Evolutionary conservation across 1,140 invertebrate genomes (phyloP).

Genomic region (Tigriopus japonicus): DNA sequence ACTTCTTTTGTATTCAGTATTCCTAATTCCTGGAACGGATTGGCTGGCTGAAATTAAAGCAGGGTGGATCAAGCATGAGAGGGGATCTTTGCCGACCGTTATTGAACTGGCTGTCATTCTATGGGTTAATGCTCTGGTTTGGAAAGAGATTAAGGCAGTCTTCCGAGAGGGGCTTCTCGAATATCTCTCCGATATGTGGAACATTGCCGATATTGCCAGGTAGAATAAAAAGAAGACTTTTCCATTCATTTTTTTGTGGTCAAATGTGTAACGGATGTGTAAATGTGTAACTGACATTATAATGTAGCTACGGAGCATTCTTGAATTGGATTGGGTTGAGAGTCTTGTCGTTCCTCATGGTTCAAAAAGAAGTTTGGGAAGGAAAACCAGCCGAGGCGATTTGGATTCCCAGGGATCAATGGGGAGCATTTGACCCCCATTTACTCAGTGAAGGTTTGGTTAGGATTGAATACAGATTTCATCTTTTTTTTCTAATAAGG

Average conservation of each 20-base stretch:
- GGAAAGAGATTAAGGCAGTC: constrained; percentile 78
- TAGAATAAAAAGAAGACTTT: too few relatives aligned
- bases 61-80: constrained; percentile 11
- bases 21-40: background rate
- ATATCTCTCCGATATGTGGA: constrained; percentile 84
- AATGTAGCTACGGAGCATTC: constrained; percentile 11
- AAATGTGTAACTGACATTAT: too few relatives aligned
- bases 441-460: too few relatives aligned
- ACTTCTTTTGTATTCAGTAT: background rate
- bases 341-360: constrained; percentile 18
- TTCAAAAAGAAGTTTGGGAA: constrained; percentile 19
- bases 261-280: too few relatives aligned
- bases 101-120: constrained; percentile 8
- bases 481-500: too few relatives aligned
- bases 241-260: too few relatives aligned
- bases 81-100: constrained; percentile 4
- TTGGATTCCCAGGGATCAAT: constrained; percentile 55
- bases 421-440: constrained; percentile 71
- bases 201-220: constrained; percentile 63
- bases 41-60: background rate
- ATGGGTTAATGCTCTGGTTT: constrained; percentile 51
- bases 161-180: constrained; percentile 57
- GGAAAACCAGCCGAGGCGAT: constrained; percentile 26
- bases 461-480: too few relatives aligned
- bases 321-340: constrained; percentile 9